A percentile compares a stretch with the other conserved stretches of the same genome.
Conservation (phyloP, 2,113 vertebrate species). For the Pimephales promelas region DNA sequence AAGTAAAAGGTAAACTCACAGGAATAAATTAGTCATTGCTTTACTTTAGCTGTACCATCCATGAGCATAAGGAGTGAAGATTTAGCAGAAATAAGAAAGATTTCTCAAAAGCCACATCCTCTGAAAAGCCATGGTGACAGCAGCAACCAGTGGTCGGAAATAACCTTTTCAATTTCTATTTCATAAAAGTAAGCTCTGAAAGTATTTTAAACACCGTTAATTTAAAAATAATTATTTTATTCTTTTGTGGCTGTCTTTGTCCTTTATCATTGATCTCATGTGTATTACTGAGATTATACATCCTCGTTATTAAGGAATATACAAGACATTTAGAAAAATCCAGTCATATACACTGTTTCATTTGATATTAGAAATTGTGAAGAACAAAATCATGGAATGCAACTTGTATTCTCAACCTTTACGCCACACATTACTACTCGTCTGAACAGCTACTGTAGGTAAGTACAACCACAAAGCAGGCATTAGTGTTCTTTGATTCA, state of each 20-base stretch:
- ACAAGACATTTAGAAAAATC: not conserved
- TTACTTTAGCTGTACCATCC: not conserved
- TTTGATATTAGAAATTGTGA: not conserved
- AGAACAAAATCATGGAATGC: not conserved
- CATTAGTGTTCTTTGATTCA: not conserved
- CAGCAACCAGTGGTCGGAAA: not conserved
- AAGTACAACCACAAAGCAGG: not conserved
- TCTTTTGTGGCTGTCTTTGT: not conserved
- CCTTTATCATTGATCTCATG: not conserved
- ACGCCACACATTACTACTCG: not conserved
- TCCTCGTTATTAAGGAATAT: not conserved
- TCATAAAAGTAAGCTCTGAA: not conserved
- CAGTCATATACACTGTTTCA: not conserved
- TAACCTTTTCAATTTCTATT: not conserved
- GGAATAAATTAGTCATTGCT: not conserved
- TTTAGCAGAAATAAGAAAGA: not conserved
- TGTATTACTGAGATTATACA: not conserved
- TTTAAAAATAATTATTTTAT: not conserved
- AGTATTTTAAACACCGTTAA: not conserved
- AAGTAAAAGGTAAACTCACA: not conserved
- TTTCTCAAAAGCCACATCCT: conserved; percentile 33
- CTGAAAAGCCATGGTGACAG: not conserved
- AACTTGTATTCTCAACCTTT: not conserved
- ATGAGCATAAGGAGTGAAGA: not conserved
- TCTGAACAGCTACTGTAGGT: not conserved